A percentile compares a stretch with the other conserved stretches of the same genome.
Evolutionary conservation across 53 echinoderm and acorn worm species (phyloP).

Genomic region (Henricia sp.): DNA sequence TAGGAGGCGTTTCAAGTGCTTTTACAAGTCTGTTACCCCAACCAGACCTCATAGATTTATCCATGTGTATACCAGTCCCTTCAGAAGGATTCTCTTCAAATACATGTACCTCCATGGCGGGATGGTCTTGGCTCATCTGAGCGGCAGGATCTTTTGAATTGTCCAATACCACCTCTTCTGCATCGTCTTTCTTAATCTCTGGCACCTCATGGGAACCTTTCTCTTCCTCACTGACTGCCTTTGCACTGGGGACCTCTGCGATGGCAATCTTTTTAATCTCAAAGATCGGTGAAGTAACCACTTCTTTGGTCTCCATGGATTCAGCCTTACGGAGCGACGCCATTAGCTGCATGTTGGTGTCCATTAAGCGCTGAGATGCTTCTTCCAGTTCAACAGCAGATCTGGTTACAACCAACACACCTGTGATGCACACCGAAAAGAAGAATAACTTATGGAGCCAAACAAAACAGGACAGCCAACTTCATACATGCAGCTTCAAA

Average conservation of each 20-base stretch:
- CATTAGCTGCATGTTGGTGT: conserved; percentile 90
- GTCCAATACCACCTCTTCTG: conserved; percentile 10
- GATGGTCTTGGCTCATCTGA: not conserved
- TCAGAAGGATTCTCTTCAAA: not conserved
- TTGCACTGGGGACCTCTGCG: conserved; percentile 43
- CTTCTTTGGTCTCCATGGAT: conserved; percentile 85
- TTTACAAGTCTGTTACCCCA: not conserved
- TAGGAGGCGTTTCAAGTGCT: not conserved
- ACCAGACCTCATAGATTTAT: not conserved
- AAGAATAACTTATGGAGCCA: no score
- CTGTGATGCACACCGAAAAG: no score
- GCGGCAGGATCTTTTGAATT: conserved; percentile 3
- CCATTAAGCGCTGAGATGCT: conserved; percentile 85
- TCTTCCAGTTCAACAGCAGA: conserved; percentile 72
- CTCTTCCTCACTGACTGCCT: conserved; percentile 60
- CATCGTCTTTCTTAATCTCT: conserved; percentile 3
- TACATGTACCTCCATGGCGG: not conserved
- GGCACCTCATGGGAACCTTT: conserved; percentile 15
- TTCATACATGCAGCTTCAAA: no score
- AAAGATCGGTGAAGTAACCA: conserved; percentile 61
- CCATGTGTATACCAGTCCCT: conserved; percentile 2
- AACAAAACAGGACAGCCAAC: no score
- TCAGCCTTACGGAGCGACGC: conserved; percentile 83
- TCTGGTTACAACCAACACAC: conserved; percentile 89
- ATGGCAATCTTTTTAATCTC: conserved; percentile 47